Evolutionary conservation across 2,113 vertebrate genomes (phyloP), one percentile per base, ranked within the genome.

Genomic region (Rhynchomys soricoides): DNA sequence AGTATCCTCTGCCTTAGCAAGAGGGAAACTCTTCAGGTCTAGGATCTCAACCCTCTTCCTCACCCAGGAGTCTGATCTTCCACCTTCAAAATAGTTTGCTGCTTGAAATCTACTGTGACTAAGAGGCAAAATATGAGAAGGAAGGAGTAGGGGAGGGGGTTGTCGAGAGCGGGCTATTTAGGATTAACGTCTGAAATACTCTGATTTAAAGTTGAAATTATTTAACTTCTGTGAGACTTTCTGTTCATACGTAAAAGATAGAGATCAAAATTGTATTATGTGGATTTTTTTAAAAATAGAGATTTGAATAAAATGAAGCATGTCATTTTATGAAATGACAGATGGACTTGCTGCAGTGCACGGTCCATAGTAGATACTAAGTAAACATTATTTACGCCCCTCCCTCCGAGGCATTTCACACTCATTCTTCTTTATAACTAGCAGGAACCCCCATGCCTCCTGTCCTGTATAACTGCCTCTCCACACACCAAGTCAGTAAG

Each of bases 301-400:
- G 37, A 64, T 88, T 94, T 87, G 89, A 77, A 87, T 93, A 45
- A 91, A 78, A 89, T 48, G 70, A 94, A 87, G n/a, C 31, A 40
- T 31, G 45, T 21, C 59, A 71, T n/a, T 86, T 66, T 45, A 31
- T 66, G 37, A 66, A 70, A 86, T 50, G 64, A 37, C 6, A 22
- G 52, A 24, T 52, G 34, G 21, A 52, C 40, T 13, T 77, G 68
- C 64, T 81, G 5, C 7, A 68, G 13, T 66, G 3, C 4, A 62
- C 62, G 15, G 12, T 71, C 5, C 31, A 9, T 75, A n/a, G 71
- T 48, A 62, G 15, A 77, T 68, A 37, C 29, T 92, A 40, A 86
- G 34, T 70, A 82, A 31, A 75, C 57, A 17, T 66, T 75, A 52
- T 40, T 50, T 16, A 64, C 26, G 57, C 11, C 37, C 40, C 37